Evolutionary conservation across 2,797 vertebrate species (phyloP).

Genomic region (Sus cebifrons): DNA sequence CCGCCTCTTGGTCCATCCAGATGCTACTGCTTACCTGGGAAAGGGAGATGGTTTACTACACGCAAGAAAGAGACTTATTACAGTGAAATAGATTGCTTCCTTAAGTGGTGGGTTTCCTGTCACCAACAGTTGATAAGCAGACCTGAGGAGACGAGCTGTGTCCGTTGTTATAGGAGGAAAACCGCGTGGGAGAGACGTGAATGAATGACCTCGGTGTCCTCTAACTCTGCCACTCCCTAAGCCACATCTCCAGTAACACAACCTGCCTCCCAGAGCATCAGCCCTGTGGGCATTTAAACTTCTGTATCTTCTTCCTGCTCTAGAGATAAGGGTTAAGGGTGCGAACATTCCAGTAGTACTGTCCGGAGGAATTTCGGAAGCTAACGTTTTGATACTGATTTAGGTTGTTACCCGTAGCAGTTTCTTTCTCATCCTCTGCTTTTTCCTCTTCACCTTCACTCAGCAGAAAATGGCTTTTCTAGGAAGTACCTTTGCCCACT

Average conservation of each 20-base stretch:
- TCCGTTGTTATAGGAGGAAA: slow-evolving; percentile 42
- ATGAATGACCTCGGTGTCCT: not conserved
- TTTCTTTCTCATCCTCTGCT: not conserved
- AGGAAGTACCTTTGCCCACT: slow-evolving; percentile 57
- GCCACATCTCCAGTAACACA: not conserved
- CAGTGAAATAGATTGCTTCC: not conserved
- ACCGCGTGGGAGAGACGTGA: not conserved
- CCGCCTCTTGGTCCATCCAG: not conserved
- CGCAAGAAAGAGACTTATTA: not conserved
- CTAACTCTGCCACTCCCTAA: not conserved
- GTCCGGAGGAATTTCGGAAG: not conserved
- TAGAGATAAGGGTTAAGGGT: not conserved
- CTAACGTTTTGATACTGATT: slow-evolving; percentile 34
- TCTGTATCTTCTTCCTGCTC: not conserved
- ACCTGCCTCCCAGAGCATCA: not conserved
- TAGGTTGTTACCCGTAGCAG: not conserved
- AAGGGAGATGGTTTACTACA: not conserved
- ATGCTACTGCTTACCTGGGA: not conserved
- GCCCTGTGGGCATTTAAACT: not conserved
- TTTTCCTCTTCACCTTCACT: slow-evolving; percentile 54
- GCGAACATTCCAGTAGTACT: not conserved
- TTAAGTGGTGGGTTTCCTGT: not conserved
- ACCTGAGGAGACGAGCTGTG: not conserved
- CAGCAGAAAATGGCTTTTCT: slow-evolving; percentile 67
- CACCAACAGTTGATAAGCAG: not conserved